Conservation (phyloP, 1,140 invertebrate species). For the Cotesia glomerata region DNA sequence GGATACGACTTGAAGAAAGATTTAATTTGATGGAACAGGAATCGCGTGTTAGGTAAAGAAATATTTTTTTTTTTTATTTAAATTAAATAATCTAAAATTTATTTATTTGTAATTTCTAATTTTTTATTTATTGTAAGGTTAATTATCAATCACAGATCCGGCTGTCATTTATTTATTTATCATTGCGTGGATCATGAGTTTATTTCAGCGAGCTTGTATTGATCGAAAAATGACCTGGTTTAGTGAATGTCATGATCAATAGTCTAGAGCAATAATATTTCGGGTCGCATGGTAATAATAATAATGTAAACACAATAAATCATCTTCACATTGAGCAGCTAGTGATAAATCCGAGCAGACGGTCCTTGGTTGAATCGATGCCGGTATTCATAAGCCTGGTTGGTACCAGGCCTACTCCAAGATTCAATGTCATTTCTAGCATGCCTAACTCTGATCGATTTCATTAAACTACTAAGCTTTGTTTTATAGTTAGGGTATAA, state of each 20-base stretch:
- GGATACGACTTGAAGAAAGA: slow-evolving; percentile 55
- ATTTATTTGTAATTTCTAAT: no score
- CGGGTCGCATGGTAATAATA: slow-evolving; percentile 4
- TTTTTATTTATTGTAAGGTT: no score
- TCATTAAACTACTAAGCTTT: neutral
- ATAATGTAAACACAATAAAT: slow-evolving; percentile 9
- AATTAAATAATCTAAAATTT: no score
- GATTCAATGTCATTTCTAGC: slow-evolving; percentile 33
- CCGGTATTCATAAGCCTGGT: slow-evolving; percentile 30
- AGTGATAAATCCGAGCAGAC: slow-evolving; percentile 7
- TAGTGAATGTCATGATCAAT: slow-evolving; percentile 41
- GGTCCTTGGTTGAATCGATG: slow-evolving; percentile 27
- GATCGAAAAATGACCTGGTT: slow-evolving; percentile 38
- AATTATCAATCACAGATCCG: neutral
- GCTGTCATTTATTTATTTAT: neutral
- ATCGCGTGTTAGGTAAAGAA: slow-evolving; percentile 50
- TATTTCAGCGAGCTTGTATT: slow-evolving; percentile 27
- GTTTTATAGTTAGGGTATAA: neutral
- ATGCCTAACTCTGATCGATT: slow-evolving; percentile 31
- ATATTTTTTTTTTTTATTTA: neutral
- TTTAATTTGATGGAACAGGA: slow-evolving; percentile 54
- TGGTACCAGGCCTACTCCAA: slow-evolving; percentile 28
- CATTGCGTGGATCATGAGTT: neutral
- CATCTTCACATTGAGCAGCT: neutral
- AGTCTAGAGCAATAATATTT: neutral